Evolutionary conservation across 2,797 vertebrate species (phyloP), one percentile per base, ranked within the genome.

Genomic region (Chanos chanos): DNA sequence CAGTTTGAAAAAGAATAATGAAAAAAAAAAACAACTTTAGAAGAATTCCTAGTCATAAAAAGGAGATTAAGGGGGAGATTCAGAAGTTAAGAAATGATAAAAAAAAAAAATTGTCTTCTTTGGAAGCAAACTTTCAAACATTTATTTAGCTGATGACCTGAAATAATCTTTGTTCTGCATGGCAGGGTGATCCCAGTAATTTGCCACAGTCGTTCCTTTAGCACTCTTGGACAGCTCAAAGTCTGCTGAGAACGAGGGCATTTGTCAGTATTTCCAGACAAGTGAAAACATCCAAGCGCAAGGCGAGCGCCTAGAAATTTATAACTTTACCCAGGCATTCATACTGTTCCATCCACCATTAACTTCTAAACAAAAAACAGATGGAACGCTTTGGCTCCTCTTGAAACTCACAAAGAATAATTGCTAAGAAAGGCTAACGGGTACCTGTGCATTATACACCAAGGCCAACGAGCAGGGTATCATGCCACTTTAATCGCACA

Each of bases 291-390:
- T 61, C 50, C 57, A 61, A 62, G 58, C 45, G 50, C 50, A 72
- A 59, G 66, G 50, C 60, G 67, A 58, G 61, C 51, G 33, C 22
- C 62, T 33, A 62, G 33, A 62, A 57, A 73, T 68, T 4, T 66
- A 61, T 41, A 40, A 36, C 52, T 64, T 55, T 69, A 61, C 34
- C 58, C 60, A 16, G 55, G 31, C 36, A 37, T 59, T 71, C 61
- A 31, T 37, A 22, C 41, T 34, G 68, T 66, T 67, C 55, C 58
- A 57, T 61, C 49, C 61, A 60, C 51, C 52, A 74, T 73, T 70
- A 68, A 54, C 41, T 66, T 63, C 39, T 50, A 66, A 73, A 70
- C 64, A 61, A 68, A 72, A 61, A 64, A 58, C 63, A 74, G 67
- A 67, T 67, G 61, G 49, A 47, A 36, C 65, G 13, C 40, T 55